Percentiles rank a stretch among this genome's conserved stretches.
phyloP scores from a whole-genome alignment of 2,113 vertebrate species.

The Lipotes vexillifer region DNA sequence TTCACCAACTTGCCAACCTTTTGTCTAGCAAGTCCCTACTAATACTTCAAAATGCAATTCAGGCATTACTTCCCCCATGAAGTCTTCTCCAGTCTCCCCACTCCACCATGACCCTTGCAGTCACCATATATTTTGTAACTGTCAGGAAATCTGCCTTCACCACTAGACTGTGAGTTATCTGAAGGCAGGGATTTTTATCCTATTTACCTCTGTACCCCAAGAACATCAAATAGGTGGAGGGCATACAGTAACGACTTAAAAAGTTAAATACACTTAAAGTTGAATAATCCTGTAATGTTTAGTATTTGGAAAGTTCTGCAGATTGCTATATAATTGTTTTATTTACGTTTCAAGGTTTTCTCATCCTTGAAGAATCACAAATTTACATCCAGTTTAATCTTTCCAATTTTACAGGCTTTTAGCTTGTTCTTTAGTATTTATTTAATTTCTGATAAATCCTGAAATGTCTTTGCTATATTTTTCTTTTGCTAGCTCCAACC shows the following conservation, averaged over 20 bases:
- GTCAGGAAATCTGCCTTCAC: not conserved
- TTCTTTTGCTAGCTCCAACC: not conserved
- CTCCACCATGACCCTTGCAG: not conserved
- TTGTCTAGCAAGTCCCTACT: not conserved
- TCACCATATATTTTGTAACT: not conserved
- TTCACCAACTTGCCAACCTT: not conserved
- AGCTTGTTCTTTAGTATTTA: not conserved
- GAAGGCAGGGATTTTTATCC: not conserved
- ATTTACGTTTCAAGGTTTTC: constrained; percentile 13
- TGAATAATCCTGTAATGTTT: not conserved
- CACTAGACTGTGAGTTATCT: not conserved
- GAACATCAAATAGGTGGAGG: not conserved
- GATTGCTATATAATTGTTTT: not conserved
- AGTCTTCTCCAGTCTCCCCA: not conserved
- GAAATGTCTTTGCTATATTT: not conserved
- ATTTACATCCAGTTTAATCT: not conserved
- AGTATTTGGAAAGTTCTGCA: not conserved
- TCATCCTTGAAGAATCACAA: constrained; percentile 2
- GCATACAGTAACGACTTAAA: not conserved
- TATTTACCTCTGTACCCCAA: not conserved
- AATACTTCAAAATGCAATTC: not conserved
- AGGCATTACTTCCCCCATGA: not conserved
- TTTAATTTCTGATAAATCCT: not conserved
- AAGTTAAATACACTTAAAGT: not conserved
- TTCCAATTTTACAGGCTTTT: not conserved